phyloP scores from a whole-genome alignment of 1,140 invertebrate genomes.

The Drosophila leontia region DNA sequence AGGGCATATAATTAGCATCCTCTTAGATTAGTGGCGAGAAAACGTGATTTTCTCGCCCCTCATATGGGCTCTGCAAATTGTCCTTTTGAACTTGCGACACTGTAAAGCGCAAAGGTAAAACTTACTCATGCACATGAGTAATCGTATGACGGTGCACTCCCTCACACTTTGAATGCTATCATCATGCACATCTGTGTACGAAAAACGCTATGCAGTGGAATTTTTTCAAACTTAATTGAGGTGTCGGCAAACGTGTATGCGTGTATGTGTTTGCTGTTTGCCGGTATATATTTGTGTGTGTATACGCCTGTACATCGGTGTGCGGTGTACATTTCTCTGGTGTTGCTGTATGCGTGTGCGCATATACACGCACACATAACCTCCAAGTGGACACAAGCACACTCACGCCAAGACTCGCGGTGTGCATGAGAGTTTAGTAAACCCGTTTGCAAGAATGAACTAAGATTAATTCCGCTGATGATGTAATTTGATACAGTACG shows the following conservation, averaged over 20 bases:
- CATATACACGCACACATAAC: constrained; percentile 47
- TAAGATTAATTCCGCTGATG: constrained; percentile 64
- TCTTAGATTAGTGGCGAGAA: neutral
- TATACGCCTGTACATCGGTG: neutral
- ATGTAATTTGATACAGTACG: constrained; percentile 59
- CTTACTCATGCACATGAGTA: constrained; percentile 23
- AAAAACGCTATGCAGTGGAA: constrained; percentile 31
- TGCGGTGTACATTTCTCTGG: constrained; percentile 14
- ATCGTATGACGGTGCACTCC: constrained; percentile 29
- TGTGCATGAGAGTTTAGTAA: constrained; percentile 58
- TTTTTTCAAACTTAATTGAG: constrained; percentile 36
- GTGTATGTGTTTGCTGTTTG: constrained; percentile 21
- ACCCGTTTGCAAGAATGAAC: constrained; percentile 68
- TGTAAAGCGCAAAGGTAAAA: neutral
- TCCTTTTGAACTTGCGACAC: constrained; percentile 3
- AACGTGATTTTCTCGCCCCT: neutral
- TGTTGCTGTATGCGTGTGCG: constrained; percentile 3
- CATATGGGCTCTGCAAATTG: neutral
- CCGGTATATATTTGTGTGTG: constrained; percentile 25
- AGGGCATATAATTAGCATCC: neutral
- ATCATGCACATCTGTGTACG: constrained; percentile 18
- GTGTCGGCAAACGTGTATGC: constrained; percentile 21
- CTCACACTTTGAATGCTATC: constrained; percentile 7
- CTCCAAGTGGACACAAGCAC: constrained; percentile 33
- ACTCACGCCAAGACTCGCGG: neutral